Evolutionary conservation across 2,797 vertebrate genomes (phyloP), one percentile per base, ranked within the genome.

Genomic region (Myiotriccus ornatus): DNA sequence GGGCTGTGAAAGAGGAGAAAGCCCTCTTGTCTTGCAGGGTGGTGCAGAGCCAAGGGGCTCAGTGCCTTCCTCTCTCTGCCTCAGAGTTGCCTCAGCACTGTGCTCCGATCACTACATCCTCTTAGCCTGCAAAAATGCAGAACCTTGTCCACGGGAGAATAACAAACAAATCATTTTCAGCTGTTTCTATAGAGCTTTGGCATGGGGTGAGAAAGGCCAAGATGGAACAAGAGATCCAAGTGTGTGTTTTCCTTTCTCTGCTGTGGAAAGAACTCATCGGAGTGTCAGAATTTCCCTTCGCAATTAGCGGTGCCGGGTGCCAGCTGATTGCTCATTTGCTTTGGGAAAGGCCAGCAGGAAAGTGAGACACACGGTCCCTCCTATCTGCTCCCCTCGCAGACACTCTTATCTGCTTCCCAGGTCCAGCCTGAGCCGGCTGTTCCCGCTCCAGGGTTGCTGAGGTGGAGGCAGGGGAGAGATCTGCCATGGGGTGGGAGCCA

Each of bases 241-340:
- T 6, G 84, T 21, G 78, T 77, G 23, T 96, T 96, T 96, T 96
- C 92, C 90, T 94, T 60, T 94, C 90, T 93, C 34, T 5, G 83
- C 93, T 30, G 87, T 96, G 96, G 96, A 96, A 97, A 97, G 94
- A 96, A 96, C 94, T 91, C 76, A 41, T 50, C 11, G 14, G 14
- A 68, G 77, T 95, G 95, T 96, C 96, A 96, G 89, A 96, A 57
- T 97, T 97, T 97, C 96, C 96, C 96, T 60, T 64, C 6, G 87
- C 95, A 93, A 93, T 93, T 84, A 96, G 92, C 89, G 17, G 84
- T 3, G 5, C 88, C 27, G 71, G 89, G 82, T 74, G 95, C 91
- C 93, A 95, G 87, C 84, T 53, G 52, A 90, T 92, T 94, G 96
- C 95, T 96, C 94, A 93, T 41, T 46, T 62, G 89, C 89, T 79